A percentile compares a stretch with the other conserved stretches of the same genome.
phyloP scores from a whole-genome alignment of 1,140 invertebrate species.

The Ips typographus region DNA sequence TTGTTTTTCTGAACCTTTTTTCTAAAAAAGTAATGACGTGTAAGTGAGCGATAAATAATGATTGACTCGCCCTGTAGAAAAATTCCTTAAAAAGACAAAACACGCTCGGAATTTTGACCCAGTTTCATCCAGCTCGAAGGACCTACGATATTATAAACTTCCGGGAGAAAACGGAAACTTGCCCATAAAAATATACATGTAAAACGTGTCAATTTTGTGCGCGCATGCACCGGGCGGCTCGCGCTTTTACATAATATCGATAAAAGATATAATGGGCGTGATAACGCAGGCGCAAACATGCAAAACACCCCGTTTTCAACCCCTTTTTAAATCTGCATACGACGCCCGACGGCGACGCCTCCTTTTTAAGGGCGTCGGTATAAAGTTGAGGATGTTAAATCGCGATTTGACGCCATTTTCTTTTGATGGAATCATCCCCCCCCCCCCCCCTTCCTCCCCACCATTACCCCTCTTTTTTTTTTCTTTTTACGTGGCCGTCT shows the following conservation, averaged over 20 bases:
- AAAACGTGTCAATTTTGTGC: conserved; percentile 47
- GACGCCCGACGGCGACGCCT: conserved; percentile 30
- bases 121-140: too few relatives aligned
- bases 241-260: conserved; percentile 50
- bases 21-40: too few relatives aligned
- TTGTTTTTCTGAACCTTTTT: too few relatives aligned
- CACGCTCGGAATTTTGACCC: too few relatives aligned
- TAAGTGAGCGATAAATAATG: too few relatives aligned
- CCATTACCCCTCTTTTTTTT: too few relatives aligned
- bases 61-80: too few relatives aligned
- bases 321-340: conserved; percentile 49
- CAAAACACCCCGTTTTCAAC: conserved; percentile 39
- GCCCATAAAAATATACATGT: conserved; percentile 50
- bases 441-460: too few relatives aligned
- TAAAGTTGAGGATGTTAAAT: conserved; percentile 24
- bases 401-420: conserved; percentile 20
- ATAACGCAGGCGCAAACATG: conserved; percentile 47
- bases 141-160: conserved; percentile 1
- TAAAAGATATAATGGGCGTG: conserved; percentile 49
- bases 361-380: conserved; percentile 21
- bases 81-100: too few relatives aligned
- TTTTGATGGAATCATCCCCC: not conserved
- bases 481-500: too few relatives aligned
- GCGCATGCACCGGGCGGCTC: conserved; percentile 37
- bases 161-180: not conserved